Base-by-base conservation (phyloP, 2,888 invertebrate species). In the Gryllus longicercus region DNA sequence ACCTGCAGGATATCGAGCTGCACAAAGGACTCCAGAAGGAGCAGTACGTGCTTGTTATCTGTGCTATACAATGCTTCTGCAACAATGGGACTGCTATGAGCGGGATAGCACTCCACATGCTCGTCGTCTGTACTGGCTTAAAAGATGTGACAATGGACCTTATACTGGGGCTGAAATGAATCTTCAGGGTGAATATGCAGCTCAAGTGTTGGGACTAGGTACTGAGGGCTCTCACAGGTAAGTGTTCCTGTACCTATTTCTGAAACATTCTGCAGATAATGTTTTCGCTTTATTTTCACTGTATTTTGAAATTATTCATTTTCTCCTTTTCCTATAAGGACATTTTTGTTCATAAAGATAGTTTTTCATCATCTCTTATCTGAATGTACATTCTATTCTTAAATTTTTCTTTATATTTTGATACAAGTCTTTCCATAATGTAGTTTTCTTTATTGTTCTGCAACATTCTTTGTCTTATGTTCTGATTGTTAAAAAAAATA, bases 1-100 rank as follows among this genome's bases (percentile, higher is more conserved):
- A 18, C 97, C 97, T 0, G 89, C 90, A 80, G 94, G 94, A n/a
- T 94, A 94, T 86, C 82, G 84, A 77, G 83, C 82, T 49, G 77
- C 81, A 10, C 77, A 80, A 23, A 78, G 77, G 77, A 80, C 82
- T n/a, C 83, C 83, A 76, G 84, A 84, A 38, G 82, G 82, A 21
- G 81, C 83, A 38, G 84, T 85, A 50, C 82, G 84, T 79, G 91
- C 94, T 81, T 97, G 97, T 88, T 92, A 92, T 87, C 91, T 97
- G 51, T 97, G 97, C 88, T 95, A 94, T 88, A 92, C 94, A 79
- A 91, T 96, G 85, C 91, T 97, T 76, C 90, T 93, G 80, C 94
- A 96, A 87, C 97, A 97, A 88, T 97, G 97, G 97, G 95, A 97
- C 85, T 91, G 93, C 82, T 95, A 95, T 87, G 97, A 97, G 88